Base-by-base conservation (phyloP, 1,140 invertebrate species). In the Zeugodacus cucurbitae region DNA sequence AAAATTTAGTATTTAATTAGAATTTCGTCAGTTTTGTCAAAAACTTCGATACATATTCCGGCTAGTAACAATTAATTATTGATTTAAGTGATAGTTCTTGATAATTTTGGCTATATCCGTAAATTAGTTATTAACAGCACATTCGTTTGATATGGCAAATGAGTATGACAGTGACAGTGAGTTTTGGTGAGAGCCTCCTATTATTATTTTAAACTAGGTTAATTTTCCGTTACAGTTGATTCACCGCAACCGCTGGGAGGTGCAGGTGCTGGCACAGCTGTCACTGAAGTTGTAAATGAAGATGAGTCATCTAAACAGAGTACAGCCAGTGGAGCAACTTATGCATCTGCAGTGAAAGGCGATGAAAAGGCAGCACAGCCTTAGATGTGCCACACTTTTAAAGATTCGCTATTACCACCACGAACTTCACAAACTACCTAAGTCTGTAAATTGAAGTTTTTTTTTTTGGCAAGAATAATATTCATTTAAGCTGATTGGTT, bases 321-420 rank as follows among this genome's bases (percentile, higher is more conserved):
- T 70, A 48, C 41, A 89, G 41, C 88, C 26, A 78, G 88, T 87
- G 90, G 90, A 48, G 87, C 90, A 67, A 91, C 91, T 64, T 93
- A 93, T 87, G 92, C 92, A 37, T 93, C 92, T 78, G 90, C 92
- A 44, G 92, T 93, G 2, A 93, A 93, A 87, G 92, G 92, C 11
- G 92, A 92, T 87, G 92, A 93, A 82, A 87, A 86, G 29, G 87
- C 37, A n/a, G 41, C 11, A 48, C n/a, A 41, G 74, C 22, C 74
- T 82, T 82, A 82, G 41, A 82, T 82, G 41, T 48, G 41, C 26
- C 22, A 26, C 41, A 26, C 11, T 17, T 82, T 44, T 48, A 57
- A 74, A 54, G 20, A 67, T 78, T 59, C 41, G 32, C 48, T 44
- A 54, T 34, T 70, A 54, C 64, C 87, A 67, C 48, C 64, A 57